These are phyloP conservation scores for Caenorhabditis remanei DNA, from an alignment of 1,140 invertebrate species.

Conservation along the genomic window DNA sequence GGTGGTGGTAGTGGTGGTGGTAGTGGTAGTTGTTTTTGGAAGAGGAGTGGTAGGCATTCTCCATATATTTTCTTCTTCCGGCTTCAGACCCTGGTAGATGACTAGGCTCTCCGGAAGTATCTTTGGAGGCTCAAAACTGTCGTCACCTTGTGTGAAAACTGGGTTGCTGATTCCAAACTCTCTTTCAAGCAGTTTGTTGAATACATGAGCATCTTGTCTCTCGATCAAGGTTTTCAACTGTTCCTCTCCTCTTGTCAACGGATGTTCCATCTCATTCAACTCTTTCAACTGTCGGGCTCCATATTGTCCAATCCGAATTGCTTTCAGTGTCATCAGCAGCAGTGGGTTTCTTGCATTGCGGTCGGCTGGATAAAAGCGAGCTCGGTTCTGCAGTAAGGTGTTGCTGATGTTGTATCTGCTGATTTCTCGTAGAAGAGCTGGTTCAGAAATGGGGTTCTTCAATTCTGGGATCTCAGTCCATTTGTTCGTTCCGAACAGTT, in stretches of 20 bases:
- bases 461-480: not conserved
- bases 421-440: not conserved
- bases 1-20: too few species aligned
- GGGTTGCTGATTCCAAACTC: not conserved
- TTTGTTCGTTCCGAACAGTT: not conserved
- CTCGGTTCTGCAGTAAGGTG: not conserved
- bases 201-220: not conserved
- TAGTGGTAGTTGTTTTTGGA: too few species aligned
- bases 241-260: not conserved
- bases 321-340: not conserved
- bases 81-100: not conserved
- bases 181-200: slow-evolving; percentile 2
- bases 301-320: not conserved
- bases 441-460: not conserved
- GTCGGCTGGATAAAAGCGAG: not conserved
- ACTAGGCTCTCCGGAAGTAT: not conserved
- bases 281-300: not conserved
- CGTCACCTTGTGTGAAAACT: not conserved
- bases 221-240: not conserved
- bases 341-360: not conserved
- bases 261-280: not conserved
- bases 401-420: not conserved
- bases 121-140: not conserved
- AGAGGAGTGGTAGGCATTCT: too few species aligned
- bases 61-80: not conserved